Evolutionary conservation across 2,797 vertebrate genomes (phyloP), one percentile per base, ranked within the genome.

Genomic region (Stomatorhinus walkeri): DNA sequence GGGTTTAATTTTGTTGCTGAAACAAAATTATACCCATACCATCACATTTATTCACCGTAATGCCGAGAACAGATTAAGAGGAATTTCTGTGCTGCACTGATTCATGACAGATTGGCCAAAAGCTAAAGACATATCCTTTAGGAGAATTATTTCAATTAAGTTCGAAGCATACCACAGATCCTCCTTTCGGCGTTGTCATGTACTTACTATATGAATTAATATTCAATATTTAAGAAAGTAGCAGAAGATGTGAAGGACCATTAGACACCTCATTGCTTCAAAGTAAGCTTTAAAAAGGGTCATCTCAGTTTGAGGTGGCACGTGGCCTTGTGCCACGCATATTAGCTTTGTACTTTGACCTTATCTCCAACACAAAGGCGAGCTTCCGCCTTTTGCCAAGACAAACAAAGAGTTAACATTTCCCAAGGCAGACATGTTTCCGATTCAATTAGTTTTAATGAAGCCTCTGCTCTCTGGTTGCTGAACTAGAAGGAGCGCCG

Each of bases 381-480:
- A 94, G 84, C 59, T 93, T 94, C 97, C 96, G 95, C 51, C 1
- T 87, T 87, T 94, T 91, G 24, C 91, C 92, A 92, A 93, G 93
- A 96, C 94, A 96, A 95, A 95, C 96, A 97, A 98, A 97, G 97
- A 96, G 97, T 98, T 98, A 97, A 98, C 96, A 96, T 98, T 98
- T 99, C 97, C 98, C 96, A 95, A 93, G 97, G 97, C 96, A 94
- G 98, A 97, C 97, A 96, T 97, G 97, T 98, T 98, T 98, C 98
- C 97, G 95, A 99, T 99, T 99, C 97, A 99, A 98, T 98, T 98
- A 97, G 97, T 98, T 99, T 98, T 98, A 98, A 99, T 98, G 97
- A 99, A 99, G 97, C 97, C 95, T 95, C 96, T 96, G 96, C 97
- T 98, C 97, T 97, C 96, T 98, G 97, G 96, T 98, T 96, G 98